Conservation (phyloP, 2,797 vertebrate genomes). For the Gymnocypris eckloni region DNA sequence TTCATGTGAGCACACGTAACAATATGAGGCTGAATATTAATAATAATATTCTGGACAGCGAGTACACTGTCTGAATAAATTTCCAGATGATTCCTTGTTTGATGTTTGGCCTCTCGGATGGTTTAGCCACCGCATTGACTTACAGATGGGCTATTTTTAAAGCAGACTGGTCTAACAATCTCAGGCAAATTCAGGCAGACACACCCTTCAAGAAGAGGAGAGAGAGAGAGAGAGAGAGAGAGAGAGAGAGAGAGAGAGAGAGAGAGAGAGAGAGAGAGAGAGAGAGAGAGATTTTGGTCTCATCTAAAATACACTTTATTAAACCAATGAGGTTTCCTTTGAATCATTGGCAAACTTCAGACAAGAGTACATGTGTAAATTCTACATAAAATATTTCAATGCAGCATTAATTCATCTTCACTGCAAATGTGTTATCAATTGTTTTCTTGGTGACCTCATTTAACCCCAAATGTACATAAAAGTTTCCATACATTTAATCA, state of each 20-base stretch:
- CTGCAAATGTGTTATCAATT: too few relatives aligned
- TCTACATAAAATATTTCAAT: too few relatives aligned
- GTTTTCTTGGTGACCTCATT: too few relatives aligned
- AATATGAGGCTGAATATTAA: conserved; percentile 33
- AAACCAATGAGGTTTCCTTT: too few relatives aligned
- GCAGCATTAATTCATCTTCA: too few relatives aligned
- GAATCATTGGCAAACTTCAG: too few relatives aligned
- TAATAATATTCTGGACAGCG: conserved; percentile 21
- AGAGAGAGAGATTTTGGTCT: too few relatives aligned
- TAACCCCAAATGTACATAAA: too few relatives aligned
- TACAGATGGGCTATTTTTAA: conserved; percentile 38
- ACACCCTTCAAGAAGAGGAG: background rate
- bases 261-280: background rate
- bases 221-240: background rate
- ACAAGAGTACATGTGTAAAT: too few relatives aligned
- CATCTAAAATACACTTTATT: too few relatives aligned
- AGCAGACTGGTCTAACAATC: too few relatives aligned
- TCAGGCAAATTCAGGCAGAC: conserved; percentile 30
- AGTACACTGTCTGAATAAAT: conserved; percentile 24
- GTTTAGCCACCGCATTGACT: conserved; percentile 16
- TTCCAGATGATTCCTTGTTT: conserved; percentile 35
- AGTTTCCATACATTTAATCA: too few relatives aligned
- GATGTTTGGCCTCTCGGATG: conserved; percentile 7
- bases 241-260: background rate
- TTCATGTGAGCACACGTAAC: conserved; percentile 35